Evolutionary conservation across 2,888 invertebrate genomes (phyloP).

Genomic region (Conops quadrifasciatus): DNA sequence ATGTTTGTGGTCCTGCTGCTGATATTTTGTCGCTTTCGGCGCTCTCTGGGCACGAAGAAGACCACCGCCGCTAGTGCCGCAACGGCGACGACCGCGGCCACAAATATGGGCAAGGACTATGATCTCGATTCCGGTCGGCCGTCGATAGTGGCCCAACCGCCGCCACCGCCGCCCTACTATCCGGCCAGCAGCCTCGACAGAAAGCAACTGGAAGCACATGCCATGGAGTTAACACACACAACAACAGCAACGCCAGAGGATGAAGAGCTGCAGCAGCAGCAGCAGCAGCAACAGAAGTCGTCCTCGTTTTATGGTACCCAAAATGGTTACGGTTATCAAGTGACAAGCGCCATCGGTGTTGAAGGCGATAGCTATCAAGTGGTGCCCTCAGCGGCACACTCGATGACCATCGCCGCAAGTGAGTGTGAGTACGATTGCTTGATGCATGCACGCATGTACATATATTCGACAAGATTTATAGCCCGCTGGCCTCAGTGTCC

Average conservation of each 20-base stretch:
- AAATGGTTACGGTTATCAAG: constrained; percentile 61
- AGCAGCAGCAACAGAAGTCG: constrained; percentile 46
- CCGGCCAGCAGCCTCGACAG: constrained; percentile 47
- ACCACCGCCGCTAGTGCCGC: constrained; percentile 25
- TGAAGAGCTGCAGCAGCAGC: constrained; percentile 53
- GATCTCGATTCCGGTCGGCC: constrained; percentile 53
- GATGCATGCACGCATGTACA: constrained; percentile 12
- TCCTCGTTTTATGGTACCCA: constrained; percentile 45
- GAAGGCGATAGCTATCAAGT: constrained; percentile 62
- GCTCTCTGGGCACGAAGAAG: constrained; percentile 51
- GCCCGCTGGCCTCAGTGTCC: background rate
- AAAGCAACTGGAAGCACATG: constrained; percentile 54
- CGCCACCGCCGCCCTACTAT: constrained; percentile 38
- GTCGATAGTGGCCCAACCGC: constrained; percentile 48
- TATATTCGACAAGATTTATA: constrained; percentile 12
- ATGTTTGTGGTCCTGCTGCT: constrained; percentile 51
- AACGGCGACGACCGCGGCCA: constrained; percentile 7
- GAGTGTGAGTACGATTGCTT: constrained; percentile 57
- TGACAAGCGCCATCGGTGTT: constrained; percentile 60
- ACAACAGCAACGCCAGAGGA: constrained; percentile 47
- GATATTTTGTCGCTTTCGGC: constrained; percentile 56
- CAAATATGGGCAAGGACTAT: constrained; percentile 51
- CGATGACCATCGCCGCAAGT: constrained; percentile 43
- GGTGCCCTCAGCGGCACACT: constrained; percentile 53
- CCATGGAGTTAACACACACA: constrained; percentile 57